A percentile compares a stretch with the other conserved stretches of the same genome.
phyloP scores from a whole-genome alignment of 2,113 vertebrate species.

The Oreochromis aureus region DNA sequence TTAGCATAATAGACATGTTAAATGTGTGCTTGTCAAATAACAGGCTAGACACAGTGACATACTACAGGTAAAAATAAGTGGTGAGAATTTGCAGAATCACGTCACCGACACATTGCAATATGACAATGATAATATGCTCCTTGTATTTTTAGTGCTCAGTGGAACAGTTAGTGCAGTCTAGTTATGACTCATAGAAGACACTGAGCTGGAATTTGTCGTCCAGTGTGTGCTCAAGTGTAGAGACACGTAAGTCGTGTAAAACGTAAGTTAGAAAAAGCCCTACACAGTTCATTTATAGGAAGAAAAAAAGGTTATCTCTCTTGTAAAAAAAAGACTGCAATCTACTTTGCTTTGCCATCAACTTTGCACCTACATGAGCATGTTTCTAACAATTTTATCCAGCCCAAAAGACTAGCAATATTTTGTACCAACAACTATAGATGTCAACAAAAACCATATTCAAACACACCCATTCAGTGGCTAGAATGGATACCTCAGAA shows the following conservation, averaged over 20 bases:
- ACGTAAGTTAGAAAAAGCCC: neutral
- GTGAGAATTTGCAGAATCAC: neutral
- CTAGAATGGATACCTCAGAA: neutral
- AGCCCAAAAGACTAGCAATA: neutral
- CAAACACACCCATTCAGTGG: neutral
- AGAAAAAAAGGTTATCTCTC: neutral
- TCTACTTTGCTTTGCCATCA: neutral
- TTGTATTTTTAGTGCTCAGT: neutral
- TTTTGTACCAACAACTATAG: neutral
- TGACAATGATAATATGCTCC: neutral
- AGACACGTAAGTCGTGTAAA: neutral
- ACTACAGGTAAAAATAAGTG: neutral
- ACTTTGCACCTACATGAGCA: neutral
- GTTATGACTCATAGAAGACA: neutral
- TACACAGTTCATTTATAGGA: neutral
- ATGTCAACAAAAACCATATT: neutral
- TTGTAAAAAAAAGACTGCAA: neutral
- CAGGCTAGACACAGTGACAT: neutral
- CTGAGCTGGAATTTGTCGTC: neutral
- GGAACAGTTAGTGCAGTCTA: neutral
- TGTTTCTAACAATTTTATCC: neutral
- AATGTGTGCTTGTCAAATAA: neutral
- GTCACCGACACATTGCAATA: neutral
- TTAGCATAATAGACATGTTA: neutral
- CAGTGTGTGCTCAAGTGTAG: neutral